These are phyloP conservation scores for Phocoena phocoena DNA, from an alignment of 2,113 vertebrate species.

Conservation along the genomic window DNA sequence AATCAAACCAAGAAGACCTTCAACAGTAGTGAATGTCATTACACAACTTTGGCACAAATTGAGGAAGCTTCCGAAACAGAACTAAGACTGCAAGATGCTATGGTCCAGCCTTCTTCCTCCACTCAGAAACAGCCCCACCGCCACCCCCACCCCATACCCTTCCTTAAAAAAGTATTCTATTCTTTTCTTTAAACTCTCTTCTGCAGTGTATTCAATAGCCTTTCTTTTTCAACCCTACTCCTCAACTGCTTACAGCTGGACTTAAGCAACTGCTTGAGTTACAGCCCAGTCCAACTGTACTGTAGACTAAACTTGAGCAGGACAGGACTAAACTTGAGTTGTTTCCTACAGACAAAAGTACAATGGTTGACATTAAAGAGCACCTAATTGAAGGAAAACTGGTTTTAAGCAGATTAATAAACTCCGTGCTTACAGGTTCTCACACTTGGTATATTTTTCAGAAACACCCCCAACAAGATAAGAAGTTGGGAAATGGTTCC, in stretches of 20 bases:
- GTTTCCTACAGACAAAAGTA: conserved; percentile 22
- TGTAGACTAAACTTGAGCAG: neutral
- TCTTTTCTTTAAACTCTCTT: conserved; percentile 8
- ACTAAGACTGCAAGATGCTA: neutral
- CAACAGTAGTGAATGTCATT: neutral
- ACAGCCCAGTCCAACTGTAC: neutral
- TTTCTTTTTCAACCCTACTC: neutral
- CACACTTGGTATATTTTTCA: conserved; percentile 11
- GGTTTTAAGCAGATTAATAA: conserved; percentile 19
- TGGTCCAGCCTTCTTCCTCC: neutral
- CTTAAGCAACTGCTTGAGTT: neutral
- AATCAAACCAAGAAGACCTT: conserved; percentile 35
- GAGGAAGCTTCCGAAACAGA: neutral
- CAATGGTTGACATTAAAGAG: neutral
- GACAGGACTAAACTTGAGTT: conserved; percentile 37
- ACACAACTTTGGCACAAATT: neutral
- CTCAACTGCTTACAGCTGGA: neutral
- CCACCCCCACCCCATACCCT: neutral
- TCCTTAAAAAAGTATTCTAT: neutral
- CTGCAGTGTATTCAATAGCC: neutral
- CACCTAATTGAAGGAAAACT: conserved; percentile 40
- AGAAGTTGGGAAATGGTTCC: neutral
- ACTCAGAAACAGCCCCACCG: neutral
- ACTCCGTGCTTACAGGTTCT: neutral
- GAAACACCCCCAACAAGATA: conserved; percentile 1